These are phyloP conservation scores for Triplophysa bombifrons DNA, from an alignment of 2,797 vertebrate genomes.

Conservation along the genomic window DNA sequence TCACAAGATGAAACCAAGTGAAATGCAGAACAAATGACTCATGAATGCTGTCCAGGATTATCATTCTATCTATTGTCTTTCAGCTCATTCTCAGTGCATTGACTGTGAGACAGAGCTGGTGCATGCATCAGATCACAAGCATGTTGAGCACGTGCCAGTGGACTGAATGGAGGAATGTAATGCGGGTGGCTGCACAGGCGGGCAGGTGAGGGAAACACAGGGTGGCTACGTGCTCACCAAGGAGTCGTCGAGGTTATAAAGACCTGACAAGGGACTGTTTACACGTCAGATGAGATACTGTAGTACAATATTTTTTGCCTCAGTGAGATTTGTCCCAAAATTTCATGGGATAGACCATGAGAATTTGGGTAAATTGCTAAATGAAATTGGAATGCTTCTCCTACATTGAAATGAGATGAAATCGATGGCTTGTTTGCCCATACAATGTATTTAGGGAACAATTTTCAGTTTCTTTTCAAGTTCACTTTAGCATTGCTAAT, in stretches of 20 bases:
- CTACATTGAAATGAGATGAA: no score
- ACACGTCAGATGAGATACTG: slow-evolving; percentile 43
- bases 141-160: slow-evolving; percentile 55
- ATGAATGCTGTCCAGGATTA: neutral
- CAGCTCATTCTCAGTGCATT: neutral
- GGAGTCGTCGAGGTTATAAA: slow-evolving; percentile 48
- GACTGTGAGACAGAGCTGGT: slow-evolving; percentile 6
- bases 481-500: no score
- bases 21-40: neutral
- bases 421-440: no score
- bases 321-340: slow-evolving; percentile 50
- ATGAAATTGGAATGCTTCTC: no score
- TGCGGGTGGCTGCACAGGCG: slow-evolving; percentile 49
- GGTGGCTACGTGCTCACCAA: slow-evolving; percentile 68
- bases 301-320: slow-evolving; percentile 48
- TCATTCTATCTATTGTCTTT: neutral
- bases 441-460: no score
- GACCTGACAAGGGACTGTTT: slow-evolving; percentile 46
- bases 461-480: no score
- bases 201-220: slow-evolving; percentile 55
- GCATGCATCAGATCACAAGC: neutral
- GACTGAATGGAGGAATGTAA: slow-evolving; percentile 46
- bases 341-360: neutral
- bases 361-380: no score
- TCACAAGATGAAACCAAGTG: neutral